Percentiles rank a stretch among this genome's conserved stretches.
Conservation (phyloP, 1,140 invertebrate genomes). For the Drosophila littoralis region DNA sequence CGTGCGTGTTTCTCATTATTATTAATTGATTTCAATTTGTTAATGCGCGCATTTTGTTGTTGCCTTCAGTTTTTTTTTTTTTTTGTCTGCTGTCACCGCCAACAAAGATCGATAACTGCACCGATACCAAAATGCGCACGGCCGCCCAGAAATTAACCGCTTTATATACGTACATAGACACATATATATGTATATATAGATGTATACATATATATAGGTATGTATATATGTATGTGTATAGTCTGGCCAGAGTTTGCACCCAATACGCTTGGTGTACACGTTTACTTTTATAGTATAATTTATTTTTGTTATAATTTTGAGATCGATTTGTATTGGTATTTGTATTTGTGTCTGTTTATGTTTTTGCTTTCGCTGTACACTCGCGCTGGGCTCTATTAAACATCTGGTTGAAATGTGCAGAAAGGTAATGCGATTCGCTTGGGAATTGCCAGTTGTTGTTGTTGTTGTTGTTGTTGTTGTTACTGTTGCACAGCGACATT, state of each 20-base stretch:
- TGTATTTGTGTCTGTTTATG: conserved; percentile 8
- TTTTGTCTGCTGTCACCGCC: not conserved
- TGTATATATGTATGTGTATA: not conserved
- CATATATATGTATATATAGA: not conserved
- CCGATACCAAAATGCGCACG: conserved; percentile 39
- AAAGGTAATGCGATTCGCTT: conserved; percentile 2
- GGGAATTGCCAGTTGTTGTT: conserved; percentile 1
- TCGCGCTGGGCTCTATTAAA: conserved; percentile 15
- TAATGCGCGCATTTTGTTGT: conserved; percentile 66
- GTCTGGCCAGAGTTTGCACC: conserved; percentile 15
- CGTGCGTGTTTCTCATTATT: conserved; percentile 50
- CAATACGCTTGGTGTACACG: conserved; percentile 15
- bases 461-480: not conserved
- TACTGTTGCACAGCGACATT: conserved; percentile 18
- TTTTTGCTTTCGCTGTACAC: conserved; percentile 15
- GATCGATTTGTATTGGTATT: conserved; percentile 76
- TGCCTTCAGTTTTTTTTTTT: conserved; percentile 22
- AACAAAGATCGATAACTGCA: conserved; percentile 20
- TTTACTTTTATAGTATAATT: conserved; percentile 34
- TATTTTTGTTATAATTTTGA: conserved; percentile 77
- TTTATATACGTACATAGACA: not conserved
- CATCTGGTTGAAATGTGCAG: conserved; percentile 20
- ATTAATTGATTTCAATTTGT: conserved; percentile 4
- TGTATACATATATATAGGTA: conserved; percentile 1
- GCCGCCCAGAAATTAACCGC: conserved; percentile 13